Conservation (phyloP, 2,888 invertebrate genomes). For the Helicoverpa assulta region DNA sequence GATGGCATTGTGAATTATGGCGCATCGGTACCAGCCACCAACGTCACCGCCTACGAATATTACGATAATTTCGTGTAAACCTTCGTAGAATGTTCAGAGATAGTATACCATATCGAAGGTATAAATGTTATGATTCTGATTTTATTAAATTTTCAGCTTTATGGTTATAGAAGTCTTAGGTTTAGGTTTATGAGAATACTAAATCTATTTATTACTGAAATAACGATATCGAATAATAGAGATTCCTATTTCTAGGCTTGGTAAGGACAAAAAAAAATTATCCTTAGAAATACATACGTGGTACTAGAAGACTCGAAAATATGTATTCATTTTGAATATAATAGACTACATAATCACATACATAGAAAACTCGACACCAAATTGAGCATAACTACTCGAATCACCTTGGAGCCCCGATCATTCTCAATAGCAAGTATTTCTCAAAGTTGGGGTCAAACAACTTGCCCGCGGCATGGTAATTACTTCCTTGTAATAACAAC, state of each 20-base stretch:
- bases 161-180: conserved; percentile 45
- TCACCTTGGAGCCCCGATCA: conserved; percentile 50
- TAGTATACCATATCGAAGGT: conserved; percentile 54
- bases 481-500: conserved; percentile 74
- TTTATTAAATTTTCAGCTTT: conserved; percentile 48
- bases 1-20: conserved; percentile 81
- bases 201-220: conserved; percentile 41
- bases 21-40: conserved; percentile 80
- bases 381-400: conserved; percentile 32
- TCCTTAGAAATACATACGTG: background rate
- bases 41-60: conserved; percentile 77
- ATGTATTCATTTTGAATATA: conserved; percentile 8
- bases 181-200: conserved; percentile 41
- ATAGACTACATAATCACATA: conserved; percentile 35
- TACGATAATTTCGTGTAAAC: conserved; percentile 72
- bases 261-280: too few species aligned
- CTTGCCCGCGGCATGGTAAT: conserved; percentile 72
- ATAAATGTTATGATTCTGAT: conserved; percentile 35
- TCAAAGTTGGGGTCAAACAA: conserved; percentile 74
- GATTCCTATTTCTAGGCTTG: conserved; percentile 5
- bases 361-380: conserved; percentile 35
- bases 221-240: conserved; percentile 26
- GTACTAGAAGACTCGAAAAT: background rate
- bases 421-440: conserved; percentile 58
- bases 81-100: conserved; percentile 54